Percentiles rank a stretch among this genome's conserved stretches.
phyloP scores from a whole-genome alignment of 2,888 invertebrate species.

The Acrocyrtus sp. region DNA sequence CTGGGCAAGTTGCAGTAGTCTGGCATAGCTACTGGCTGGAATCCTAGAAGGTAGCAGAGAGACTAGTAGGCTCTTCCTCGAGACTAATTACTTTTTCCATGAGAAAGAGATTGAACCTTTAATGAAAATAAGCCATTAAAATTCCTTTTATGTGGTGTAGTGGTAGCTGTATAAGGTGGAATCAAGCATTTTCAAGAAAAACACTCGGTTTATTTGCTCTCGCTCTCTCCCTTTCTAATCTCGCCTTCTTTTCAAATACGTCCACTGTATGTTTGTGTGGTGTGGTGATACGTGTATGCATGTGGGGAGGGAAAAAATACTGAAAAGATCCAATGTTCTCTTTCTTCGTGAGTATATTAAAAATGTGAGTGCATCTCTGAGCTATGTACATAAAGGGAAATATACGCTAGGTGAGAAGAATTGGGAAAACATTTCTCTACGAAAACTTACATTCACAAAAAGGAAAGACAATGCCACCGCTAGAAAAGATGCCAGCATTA shows the following conservation, averaged over 20 bases:
- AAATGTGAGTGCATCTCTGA: background rate
- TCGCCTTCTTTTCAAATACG: no score
- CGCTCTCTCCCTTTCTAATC: no score
- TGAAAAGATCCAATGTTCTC: background rate
- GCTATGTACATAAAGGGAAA: constrained; percentile 21
- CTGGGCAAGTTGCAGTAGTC: no score
- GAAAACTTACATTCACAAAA: no score
- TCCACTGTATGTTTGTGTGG: no score
- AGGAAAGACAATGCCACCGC: no score
- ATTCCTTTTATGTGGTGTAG: constrained; percentile 52
- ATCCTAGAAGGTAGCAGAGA: no score
- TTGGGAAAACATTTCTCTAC: background rate
- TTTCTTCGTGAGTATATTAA: background rate
- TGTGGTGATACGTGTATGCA: constrained; percentile 29
- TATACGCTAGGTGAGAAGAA: constrained; percentile 23
- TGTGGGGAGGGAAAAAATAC: no score
- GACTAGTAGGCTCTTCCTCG: constrained; percentile 25
- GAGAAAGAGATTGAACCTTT: constrained; percentile 50
- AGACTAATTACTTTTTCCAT: constrained; percentile 52
- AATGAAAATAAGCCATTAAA: constrained; percentile 55
- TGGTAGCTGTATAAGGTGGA: constrained; percentile 41
- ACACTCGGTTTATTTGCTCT: constrained; percentile 48
- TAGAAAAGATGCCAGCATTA: no score
- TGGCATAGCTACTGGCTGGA: background rate
- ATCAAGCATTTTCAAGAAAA: constrained; percentile 48